These are phyloP conservation scores for Aphelinus atriplicis DNA, from an alignment of 1,140 invertebrate species.

Conservation along the genomic window DNA sequence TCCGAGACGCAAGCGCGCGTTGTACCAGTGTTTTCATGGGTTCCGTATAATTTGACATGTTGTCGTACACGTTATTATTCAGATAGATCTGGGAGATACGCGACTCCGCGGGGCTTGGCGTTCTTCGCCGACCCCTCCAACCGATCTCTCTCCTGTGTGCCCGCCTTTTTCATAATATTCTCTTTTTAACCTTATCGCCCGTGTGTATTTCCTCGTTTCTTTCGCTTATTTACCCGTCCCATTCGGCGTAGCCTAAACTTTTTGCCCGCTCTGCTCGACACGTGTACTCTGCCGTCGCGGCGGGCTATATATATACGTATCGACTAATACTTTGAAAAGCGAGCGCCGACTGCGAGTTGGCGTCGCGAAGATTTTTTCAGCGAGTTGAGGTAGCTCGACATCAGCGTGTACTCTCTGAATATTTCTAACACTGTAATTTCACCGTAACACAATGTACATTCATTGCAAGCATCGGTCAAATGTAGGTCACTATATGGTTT, in stretches of 20 bases:
- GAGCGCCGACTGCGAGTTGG: too few relatives aligned
- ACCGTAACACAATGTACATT: too few relatives aligned
- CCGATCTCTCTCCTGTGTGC: too few relatives aligned
- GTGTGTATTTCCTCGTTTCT: neutral
- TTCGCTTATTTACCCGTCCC: neutral
- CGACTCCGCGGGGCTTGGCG: constrained; percentile 33
- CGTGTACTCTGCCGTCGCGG: neutral
- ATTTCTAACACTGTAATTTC: too few relatives aligned
- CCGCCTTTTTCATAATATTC: neutral
- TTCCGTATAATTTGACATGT: constrained; percentile 68
- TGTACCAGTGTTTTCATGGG: constrained; percentile 53
- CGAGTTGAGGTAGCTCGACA: too few relatives aligned
- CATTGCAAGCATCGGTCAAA: too few relatives aligned
- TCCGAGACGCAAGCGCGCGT: constrained; percentile 40
- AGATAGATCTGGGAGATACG: constrained; percentile 65
- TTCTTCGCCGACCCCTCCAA: constrained; percentile 13
- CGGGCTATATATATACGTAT: neutral
- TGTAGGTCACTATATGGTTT: too few relatives aligned
- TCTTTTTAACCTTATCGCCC: neutral
- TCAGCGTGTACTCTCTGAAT: too few relatives aligned
- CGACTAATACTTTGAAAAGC: neutral
- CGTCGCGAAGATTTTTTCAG: too few relatives aligned
- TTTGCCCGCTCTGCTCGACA: neutral
- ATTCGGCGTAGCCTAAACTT: neutral
- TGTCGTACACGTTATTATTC: constrained; percentile 68